Base-by-base conservation (phyloP, 2,888 invertebrate genomes). In the Oscheius sp. region DNA sequence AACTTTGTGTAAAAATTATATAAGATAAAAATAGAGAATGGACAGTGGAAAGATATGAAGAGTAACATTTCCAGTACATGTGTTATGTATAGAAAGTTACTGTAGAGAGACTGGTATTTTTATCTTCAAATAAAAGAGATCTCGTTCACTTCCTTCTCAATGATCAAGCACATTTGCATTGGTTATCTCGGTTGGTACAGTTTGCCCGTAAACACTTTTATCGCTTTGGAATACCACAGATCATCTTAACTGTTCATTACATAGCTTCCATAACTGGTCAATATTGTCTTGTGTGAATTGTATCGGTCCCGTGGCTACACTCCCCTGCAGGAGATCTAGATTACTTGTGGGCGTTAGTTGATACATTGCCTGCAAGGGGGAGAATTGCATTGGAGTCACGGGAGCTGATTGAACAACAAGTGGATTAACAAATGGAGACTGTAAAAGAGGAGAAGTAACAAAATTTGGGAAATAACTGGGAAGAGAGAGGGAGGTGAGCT, bases 241-340 rank as follows among this genome's bases (percentile, higher is more conserved):
- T 54, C 54, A 54, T 54, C 33, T 33, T 36, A 32, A 54, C 54
- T 54, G 54, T 54, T 54, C 54, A 54, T 54, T 54, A 33, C 33
- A 33, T 4, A 54, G n/a, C 20, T 32, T 54, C 54, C 54, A 54
- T 22, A 54, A 54, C 32, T 32, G 36, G 32, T 54, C 54, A 33
- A 54, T 33, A 12, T 32, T 54, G 36, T 54, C 54, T 20, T 54
- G 54, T 9, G 54, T 54, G 20, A 54, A 54, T 33, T 33, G 32
- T 17, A 54, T 54, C 6, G 54, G 54, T 22, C 33, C 54, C 6
- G 54, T 54, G 17, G 22, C 54, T 24, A 24, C 47, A 22, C 20
- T 36, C 20, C 12, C 24, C 17, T 54, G 54, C 32, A 54, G 17
- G 2, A n/a, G 20, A 12, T 54, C 54, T 20, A 26, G 24, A 14